Percentiles rank a stretch among this genome's conserved stretches.
These are phyloP conservation scores for Suncus etruscus DNA, from an alignment of 2,113 vertebrate species.

Conservation along the genomic window DNA sequence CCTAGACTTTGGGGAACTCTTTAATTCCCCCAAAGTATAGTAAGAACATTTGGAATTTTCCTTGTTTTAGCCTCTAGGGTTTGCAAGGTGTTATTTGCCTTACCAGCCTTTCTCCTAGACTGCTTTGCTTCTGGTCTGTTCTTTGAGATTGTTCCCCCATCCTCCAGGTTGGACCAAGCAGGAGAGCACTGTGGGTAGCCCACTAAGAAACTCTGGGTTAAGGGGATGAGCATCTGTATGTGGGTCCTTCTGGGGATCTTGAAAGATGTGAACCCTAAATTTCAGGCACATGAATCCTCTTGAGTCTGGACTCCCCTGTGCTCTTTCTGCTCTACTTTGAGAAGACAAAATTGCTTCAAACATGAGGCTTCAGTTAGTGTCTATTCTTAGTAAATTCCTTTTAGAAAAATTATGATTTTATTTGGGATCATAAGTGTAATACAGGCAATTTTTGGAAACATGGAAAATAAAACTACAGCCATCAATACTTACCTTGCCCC, in stretches of 20 bases:
- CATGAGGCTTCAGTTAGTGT: background rate
- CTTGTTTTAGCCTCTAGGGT: background rate
- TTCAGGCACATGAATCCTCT: background rate
- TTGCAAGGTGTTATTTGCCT: background rate
- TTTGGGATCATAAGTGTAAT: conserved; percentile 59
- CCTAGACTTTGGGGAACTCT: background rate
- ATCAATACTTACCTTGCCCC: conserved; percentile 63
- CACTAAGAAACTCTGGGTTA: background rate
- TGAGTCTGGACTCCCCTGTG: no score
- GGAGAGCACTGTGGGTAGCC: background rate
- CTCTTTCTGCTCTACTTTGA: background rate
- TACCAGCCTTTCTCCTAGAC: background rate
- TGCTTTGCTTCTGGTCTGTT: background rate
- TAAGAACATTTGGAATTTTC: background rate
- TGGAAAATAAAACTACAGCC: conserved; percentile 24
- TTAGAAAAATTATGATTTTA: conserved; percentile 63
- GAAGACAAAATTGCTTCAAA: conserved; percentile 41
- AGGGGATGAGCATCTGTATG: fast-evolving
- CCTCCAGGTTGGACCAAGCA: background rate
- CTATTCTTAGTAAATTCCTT: conserved; percentile 30
- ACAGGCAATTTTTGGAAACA: conserved; percentile 49
- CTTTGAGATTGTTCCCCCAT: background rate
- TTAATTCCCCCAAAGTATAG: background rate
- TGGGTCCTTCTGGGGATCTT: background rate
- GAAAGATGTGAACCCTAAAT: background rate